Evolutionary conservation across 92 coral and sea anemone species (phyloP).

Genomic region (Epizoanthus illoricatus): DNA sequence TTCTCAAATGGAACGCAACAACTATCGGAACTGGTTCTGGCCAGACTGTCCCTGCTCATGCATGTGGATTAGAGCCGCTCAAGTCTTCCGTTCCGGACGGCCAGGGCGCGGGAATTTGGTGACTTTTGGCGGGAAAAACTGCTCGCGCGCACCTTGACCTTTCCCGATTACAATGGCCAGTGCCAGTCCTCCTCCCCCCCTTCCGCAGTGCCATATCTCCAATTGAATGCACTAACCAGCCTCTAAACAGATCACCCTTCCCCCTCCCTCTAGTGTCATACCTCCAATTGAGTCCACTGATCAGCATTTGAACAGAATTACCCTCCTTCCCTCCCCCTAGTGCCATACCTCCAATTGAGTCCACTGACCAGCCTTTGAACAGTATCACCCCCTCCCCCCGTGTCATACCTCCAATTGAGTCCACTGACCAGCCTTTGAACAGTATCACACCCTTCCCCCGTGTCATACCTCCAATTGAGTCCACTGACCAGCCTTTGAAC

Average conservation of each 20-base stretch:
- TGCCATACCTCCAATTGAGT: slow-evolving; percentile 44
- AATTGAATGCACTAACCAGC: slow-evolving; percentile 43
- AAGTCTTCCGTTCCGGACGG: too few species aligned
- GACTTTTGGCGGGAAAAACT: too few species aligned
- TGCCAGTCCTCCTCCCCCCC: too few species aligned
- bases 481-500: slow-evolving; percentile 51
- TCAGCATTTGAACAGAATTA: background rate
- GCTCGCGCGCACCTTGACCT: too few species aligned
- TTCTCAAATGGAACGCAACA: too few species aligned
- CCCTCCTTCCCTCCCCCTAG: too few species aligned
- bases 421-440: background rate
- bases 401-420: background rate
- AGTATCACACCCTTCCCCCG: too few species aligned
- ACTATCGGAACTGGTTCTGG: too few species aligned
- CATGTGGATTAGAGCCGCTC: too few species aligned
- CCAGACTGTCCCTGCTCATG: too few species aligned
- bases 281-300: background rate
- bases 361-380: slow-evolving; percentile 50
- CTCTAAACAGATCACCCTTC: slow-evolving; percentile 48
- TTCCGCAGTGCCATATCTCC: background rate
- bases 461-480: slow-evolving; percentile 44
- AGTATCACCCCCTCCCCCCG: slow-evolving; percentile 28
- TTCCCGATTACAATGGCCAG: too few species aligned
- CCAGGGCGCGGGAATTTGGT: too few species aligned
- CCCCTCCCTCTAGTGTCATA: background rate